These are phyloP conservation scores for Mustelus asterias DNA, from an alignment of 2,113 vertebrate genomes.

Conservation along the genomic window DNA sequence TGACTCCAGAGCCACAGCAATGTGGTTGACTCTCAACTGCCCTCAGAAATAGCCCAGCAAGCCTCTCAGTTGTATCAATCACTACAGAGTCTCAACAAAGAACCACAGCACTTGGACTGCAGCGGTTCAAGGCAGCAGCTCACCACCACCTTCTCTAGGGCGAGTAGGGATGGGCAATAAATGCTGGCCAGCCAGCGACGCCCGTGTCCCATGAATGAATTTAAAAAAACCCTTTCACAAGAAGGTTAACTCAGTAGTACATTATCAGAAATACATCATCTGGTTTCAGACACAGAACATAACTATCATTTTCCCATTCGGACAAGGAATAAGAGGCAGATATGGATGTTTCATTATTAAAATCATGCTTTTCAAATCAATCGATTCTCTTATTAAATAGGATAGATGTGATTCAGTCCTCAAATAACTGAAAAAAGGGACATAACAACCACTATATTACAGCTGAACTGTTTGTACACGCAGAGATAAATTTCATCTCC, in stretches of 20 bases:
- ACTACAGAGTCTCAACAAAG: too few relatives aligned
- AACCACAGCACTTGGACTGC: too few relatives aligned
- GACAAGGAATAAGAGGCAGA: background rate
- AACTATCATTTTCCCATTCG: background rate
- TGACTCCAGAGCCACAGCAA: too few relatives aligned
- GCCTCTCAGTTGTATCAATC: too few relatives aligned
- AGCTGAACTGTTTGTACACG: background rate
- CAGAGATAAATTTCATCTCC: too few relatives aligned
- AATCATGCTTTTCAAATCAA: background rate
- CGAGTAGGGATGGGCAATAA: too few relatives aligned
- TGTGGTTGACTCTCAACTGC: too few relatives aligned
- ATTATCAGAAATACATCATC: background rate
- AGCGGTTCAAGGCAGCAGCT: too few relatives aligned
- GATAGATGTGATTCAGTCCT: background rate
- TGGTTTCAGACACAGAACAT: background rate
- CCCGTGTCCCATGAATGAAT: too few relatives aligned
- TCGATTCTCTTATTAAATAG: background rate
- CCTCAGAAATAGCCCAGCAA: too few relatives aligned
- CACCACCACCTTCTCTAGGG: too few relatives aligned
- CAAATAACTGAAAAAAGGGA: background rate
- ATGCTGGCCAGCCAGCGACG: too few relatives aligned
- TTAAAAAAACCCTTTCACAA: background rate
- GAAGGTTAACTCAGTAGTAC: background rate
- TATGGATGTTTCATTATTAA: background rate
- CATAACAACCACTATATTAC: background rate